Conservation (phyloP, 2,888 invertebrate species). For the Cataglyphis rosenhaueri region DNA sequence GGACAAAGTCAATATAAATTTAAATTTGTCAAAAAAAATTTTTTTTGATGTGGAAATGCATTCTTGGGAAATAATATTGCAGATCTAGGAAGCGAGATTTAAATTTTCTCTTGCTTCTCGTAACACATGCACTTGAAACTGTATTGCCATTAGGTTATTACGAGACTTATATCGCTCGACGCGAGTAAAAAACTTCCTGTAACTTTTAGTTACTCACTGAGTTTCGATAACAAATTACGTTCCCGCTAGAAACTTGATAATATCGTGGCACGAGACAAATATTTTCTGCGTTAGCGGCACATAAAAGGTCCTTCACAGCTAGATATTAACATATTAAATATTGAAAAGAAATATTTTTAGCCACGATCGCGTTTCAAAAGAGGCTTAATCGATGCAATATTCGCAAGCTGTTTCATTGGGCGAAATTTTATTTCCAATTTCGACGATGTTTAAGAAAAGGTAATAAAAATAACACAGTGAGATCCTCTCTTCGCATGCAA, state of each 20-base stretch:
- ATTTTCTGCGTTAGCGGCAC: conserved; percentile 30
- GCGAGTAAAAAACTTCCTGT: neutral
- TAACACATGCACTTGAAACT: neutral
- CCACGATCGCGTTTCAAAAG: conserved; percentile 32
- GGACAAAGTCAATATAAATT: neutral
- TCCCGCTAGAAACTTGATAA: conserved; percentile 30
- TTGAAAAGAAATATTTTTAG: conserved; percentile 53
- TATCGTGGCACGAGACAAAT: conserved; percentile 23
- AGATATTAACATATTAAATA: conserved; percentile 44
- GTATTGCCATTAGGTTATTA: conserved; percentile 5
- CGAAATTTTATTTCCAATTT: conserved; percentile 20
- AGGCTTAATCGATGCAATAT: conserved; percentile 33
- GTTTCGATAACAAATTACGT: conserved; percentile 31
- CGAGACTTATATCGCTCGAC: neutral
- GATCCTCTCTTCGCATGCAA: neutral
- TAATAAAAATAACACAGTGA: neutral
- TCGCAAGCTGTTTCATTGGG: neutral
- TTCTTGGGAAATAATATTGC: neutral
- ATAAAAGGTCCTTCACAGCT: conserved; percentile 32
- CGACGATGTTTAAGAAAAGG: conserved; percentile 5
- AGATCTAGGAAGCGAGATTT: neutral
- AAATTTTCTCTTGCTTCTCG: neutral
- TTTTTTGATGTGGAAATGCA: neutral
- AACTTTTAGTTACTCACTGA: conserved; percentile 10
- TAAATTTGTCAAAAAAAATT: neutral